Percentiles rank a stretch among this genome's conserved stretches.
Conservation (phyloP, 1,140 invertebrate genomes). For the Meloidogyne hapla region DNA sequence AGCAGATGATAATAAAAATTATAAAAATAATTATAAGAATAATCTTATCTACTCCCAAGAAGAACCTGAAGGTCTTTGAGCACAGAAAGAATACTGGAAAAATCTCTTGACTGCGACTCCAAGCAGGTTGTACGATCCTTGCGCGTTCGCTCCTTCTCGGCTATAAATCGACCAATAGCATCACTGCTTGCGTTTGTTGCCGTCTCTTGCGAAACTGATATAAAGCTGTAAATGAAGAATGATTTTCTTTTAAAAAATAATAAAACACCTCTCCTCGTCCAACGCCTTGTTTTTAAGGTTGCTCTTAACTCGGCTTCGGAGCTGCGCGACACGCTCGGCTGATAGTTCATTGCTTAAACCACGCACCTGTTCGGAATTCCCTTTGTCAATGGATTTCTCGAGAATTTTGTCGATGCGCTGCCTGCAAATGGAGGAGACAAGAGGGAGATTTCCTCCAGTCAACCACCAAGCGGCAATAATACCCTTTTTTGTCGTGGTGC, state of each 20-base stretch:
- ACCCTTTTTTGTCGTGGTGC: slow-evolving; percentile 44
- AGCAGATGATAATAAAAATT: neutral
- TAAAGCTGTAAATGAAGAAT: slow-evolving; percentile 11
- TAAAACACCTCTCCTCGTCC: slow-evolving; percentile 33
- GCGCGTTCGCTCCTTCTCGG: slow-evolving; percentile 38
- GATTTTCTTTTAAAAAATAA: neutral
- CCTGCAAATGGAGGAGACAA: slow-evolving; percentile 25
- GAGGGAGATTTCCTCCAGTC: slow-evolving; percentile 1
- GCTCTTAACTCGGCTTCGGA: slow-evolving; percentile 49
- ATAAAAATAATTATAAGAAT: neutral
- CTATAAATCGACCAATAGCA: slow-evolving; percentile 36
- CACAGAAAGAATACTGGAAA: slow-evolving; percentile 28
- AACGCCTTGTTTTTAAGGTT: slow-evolving; percentile 45
- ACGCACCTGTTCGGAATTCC: slow-evolving; percentile 33
- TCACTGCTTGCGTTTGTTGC: slow-evolving; percentile 34
- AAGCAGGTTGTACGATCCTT: slow-evolving; percentile 38
- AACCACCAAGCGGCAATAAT: slow-evolving; percentile 19
- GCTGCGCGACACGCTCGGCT: slow-evolving; percentile 48
- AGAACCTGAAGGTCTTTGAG: slow-evolving; percentile 36
- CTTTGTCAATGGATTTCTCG: slow-evolving; percentile 32
- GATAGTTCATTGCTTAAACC: slow-evolving; percentile 41
- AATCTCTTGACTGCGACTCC: slow-evolving; percentile 41
- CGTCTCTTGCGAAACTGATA: slow-evolving; percentile 26
- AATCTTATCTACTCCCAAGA: neutral
- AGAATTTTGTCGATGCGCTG: slow-evolving; percentile 44